Base-by-base conservation (phyloP, 1,140 invertebrate species). In the Papilio polytes region DNA sequence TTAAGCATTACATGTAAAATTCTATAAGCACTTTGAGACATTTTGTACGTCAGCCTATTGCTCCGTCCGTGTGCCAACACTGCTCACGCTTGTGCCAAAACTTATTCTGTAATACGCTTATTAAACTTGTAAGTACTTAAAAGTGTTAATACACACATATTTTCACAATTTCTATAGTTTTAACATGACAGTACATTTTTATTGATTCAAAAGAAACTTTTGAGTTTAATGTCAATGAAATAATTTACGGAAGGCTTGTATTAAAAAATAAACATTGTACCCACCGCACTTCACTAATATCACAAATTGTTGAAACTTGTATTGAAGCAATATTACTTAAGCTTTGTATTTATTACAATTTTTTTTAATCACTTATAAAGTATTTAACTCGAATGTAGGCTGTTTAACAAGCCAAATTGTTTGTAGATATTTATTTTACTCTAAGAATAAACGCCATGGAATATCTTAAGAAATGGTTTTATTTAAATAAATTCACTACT, bases 1-100 rank as follows among this genome's bases (percentile, higher is more conserved):
- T 66, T 66, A 66, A 66, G 63, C 63, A 7, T 66, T 15, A 36
- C 7, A 6, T 66, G 3, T 31, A 63, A 63, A 18, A 10, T 63
- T 26, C 1, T 22, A 2, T 70, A 6, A 70, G 26, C 26, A 70
- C 12, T 66, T 12, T 31, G 63, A 31, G 63, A 70, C 63, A 70
- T 15, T 31, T 70, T 31, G 22, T 70, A 70, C 9, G 18, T 70
- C 26, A 7, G 12, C 26, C 36, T 41, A 70, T 70, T 31, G 63
- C 26, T 80, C 80, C 80, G 80, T 80, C 80, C 72, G n/a, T 22
- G 22, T 12, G 9, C 63, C 13, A 46, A 72, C 80, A 56, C 78
- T 81, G 76, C 74, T 78, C 80, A 81, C 76, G 15, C 66, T 51
- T 78, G 80, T 81, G 76, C 78, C 80, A 80, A 81, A 81, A 70